Conservation (phyloP, 1,140 invertebrate species). For the Ptiloglossa arizonensis region DNA sequence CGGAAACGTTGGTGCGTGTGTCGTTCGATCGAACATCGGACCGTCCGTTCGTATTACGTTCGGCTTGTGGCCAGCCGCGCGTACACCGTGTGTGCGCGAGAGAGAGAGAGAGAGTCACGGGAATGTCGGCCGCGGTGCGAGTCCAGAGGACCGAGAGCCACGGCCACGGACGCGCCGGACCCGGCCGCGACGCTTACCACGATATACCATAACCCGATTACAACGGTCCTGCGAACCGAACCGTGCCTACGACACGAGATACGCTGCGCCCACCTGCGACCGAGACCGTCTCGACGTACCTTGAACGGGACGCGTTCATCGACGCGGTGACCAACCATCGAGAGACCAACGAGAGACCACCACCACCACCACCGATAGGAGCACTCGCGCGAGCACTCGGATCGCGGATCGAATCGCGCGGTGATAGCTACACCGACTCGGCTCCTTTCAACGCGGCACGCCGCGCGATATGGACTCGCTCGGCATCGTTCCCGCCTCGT, state of each 20-base stretch:
- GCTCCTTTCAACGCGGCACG: too few relatives aligned
- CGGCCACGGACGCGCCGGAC: slow-evolving; percentile 40
- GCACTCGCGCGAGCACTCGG: too few relatives aligned
- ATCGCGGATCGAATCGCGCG: too few relatives aligned
- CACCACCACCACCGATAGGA: too few relatives aligned
- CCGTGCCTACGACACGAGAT: slow-evolving; percentile 4
- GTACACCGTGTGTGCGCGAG: too few relatives aligned
- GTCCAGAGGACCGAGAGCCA: slow-evolving; percentile 38
- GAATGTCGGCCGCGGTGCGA: slow-evolving; percentile 37
- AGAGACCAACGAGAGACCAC: too few relatives aligned
- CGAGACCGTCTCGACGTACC: slow-evolving; percentile 21
- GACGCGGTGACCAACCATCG: background rate
- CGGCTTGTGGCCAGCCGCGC: background rate
- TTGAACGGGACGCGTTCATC: slow-evolving; percentile 6
- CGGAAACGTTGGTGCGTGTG: background rate
- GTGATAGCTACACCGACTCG: too few relatives aligned
- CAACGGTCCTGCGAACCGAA: background rate
- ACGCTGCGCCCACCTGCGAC: slow-evolving; percentile 14
- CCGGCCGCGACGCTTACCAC: slow-evolving; percentile 20
- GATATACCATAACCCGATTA: slow-evolving; percentile 33
- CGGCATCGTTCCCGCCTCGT: slow-evolving; percentile 36
- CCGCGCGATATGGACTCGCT: slow-evolving; percentile 47
- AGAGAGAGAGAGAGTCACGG: background rate
- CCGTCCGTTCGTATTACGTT: too few relatives aligned
- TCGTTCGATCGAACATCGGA: background rate